phyloP scores from a whole-genome alignment of 2,797 vertebrate species.

The Pangasius sanitwongsei region DNA sequence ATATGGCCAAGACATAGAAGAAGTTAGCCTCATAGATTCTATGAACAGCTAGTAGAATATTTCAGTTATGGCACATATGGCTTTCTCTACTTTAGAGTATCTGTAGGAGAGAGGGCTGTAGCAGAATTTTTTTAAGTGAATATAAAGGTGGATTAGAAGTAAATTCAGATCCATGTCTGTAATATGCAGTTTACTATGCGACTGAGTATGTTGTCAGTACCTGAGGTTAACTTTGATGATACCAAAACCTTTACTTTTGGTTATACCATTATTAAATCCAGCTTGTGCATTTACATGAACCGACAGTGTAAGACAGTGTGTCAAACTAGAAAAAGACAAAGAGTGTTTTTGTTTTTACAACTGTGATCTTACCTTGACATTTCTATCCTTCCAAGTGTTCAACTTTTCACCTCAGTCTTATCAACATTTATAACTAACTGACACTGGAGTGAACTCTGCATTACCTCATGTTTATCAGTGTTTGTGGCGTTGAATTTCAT shows the following conservation, averaged over 20 bases:
- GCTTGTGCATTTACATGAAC: neutral
- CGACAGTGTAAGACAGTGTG: neutral
- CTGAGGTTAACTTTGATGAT: neutral
- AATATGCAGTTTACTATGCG: too few species aligned
- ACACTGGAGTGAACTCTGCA: slow-evolving; percentile 30
- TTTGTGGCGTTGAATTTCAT: neutral
- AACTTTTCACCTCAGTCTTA: slow-evolving; percentile 61
- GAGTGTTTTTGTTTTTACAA: slow-evolving; percentile 49
- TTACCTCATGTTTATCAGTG: slow-evolving; percentile 36
- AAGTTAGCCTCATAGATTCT: neutral
- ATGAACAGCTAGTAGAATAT: neutral
- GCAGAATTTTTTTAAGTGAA: neutral
- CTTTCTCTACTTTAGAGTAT: neutral
- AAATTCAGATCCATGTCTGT: neutral
- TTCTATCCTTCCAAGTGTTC: slow-evolving; percentile 24
- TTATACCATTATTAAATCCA: neutral
- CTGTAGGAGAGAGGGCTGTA: neutral
- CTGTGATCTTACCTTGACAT: slow-evolving; percentile 56
- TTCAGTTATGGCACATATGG: neutral
- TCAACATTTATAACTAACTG: slow-evolving; percentile 53
- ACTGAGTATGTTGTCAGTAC: neutral
- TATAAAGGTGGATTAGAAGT: neutral
- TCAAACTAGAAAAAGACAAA: slow-evolving; percentile 11
- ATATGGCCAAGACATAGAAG: neutral
- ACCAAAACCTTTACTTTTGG: neutral